Evolutionary conservation across 1,140 invertebrate genomes (phyloP).

Genomic region (Drosophila arizonae): DNA sequence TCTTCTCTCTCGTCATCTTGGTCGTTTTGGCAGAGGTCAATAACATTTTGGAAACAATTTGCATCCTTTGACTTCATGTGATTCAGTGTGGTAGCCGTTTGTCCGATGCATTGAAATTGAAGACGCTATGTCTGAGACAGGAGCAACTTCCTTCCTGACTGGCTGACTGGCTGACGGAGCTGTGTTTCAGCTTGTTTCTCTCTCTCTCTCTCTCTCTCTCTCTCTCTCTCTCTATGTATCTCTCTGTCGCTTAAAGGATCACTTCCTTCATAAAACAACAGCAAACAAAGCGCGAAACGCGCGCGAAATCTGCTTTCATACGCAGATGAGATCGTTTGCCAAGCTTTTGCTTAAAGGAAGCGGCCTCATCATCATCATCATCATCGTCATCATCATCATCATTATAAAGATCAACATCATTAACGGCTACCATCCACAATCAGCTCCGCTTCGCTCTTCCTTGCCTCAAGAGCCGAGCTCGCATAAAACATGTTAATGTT

Average conservation of each 20-base stretch:
- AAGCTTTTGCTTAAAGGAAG: slow-evolving; percentile 22
- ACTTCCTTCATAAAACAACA: slow-evolving; percentile 48
- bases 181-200: slow-evolving; percentile 1
- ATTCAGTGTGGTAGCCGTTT: slow-evolving; percentile 12
- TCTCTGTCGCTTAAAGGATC: neutral
- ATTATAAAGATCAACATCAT: slow-evolving; percentile 6
- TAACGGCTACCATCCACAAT: slow-evolving; percentile 5
- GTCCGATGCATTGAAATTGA: slow-evolving; percentile 18
- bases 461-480: slow-evolving; percentile 29
- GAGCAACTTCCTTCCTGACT: slow-evolving; percentile 71
- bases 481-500: slow-evolving; percentile 75
- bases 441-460: slow-evolving; percentile 16
- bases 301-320: slow-evolving; percentile 29
- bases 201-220: neutral
- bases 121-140: slow-evolving; percentile 22
- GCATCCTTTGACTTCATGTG: slow-evolving; percentile 37
- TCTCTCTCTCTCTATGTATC: neutral
- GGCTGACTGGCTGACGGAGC: slow-evolving; percentile 34
- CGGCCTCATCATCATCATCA: slow-evolving; percentile 9
- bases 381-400: slow-evolving; percentile 2
- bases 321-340: slow-evolving; percentile 37
- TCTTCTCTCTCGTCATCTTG: neutral
- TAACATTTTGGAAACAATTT: slow-evolving; percentile 66
- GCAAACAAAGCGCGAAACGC: neutral
- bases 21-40: slow-evolving; percentile 50